Evolutionary conservation across 2,888 invertebrate genomes (phyloP).

Genomic region (Incurvaria masculella): DNA sequence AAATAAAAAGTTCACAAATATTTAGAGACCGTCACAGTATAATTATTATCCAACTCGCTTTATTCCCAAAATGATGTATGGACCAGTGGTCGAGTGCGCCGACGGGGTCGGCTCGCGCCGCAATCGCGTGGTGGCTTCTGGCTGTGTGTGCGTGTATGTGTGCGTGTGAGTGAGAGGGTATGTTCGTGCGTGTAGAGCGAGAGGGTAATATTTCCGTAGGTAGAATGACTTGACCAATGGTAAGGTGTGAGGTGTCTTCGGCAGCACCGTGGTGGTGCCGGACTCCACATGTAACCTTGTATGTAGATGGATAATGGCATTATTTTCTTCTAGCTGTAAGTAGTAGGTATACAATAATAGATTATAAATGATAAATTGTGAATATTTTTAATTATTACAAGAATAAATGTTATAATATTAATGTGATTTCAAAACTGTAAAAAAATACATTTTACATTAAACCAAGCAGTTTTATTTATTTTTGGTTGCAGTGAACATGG

Average conservation of each 20-base stretch:
- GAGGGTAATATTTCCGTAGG: slow-evolving; percentile 31
- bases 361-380: slow-evolving; percentile 64
- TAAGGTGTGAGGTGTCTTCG: slow-evolving; percentile 32
- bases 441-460: slow-evolving; percentile 60
- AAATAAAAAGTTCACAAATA: too few relatives aligned
- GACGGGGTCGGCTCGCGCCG: too few relatives aligned
- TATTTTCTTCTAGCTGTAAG: slow-evolving; percentile 51
- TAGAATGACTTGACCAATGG: slow-evolving; percentile 53
- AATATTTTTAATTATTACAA: slow-evolving; percentile 64
- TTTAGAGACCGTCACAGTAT: too few relatives aligned
- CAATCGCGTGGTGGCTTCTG: too few relatives aligned
- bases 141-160: too few relatives aligned
- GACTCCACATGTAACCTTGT: slow-evolving; percentile 25
- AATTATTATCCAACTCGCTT: too few relatives aligned
- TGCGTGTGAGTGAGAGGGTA: slow-evolving; percentile 16
- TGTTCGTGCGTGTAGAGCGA: slow-evolving; percentile 52
- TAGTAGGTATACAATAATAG: slow-evolving; percentile 55
- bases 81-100: too few relatives aligned
- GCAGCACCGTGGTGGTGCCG: slow-evolving; percentile 10
- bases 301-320: slow-evolving; percentile 49
- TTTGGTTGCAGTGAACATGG: too few relatives aligned
- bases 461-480: slow-evolving; percentile 8
- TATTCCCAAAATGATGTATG: too few relatives aligned
- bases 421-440: slow-evolving; percentile 62
- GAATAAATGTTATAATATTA: slow-evolving; percentile 58